Evolutionary conservation across 2,888 invertebrate genomes (phyloP), one percentile per base, ranked within the genome.

Genomic region (Caenorhabditis uteleia): DNA sequence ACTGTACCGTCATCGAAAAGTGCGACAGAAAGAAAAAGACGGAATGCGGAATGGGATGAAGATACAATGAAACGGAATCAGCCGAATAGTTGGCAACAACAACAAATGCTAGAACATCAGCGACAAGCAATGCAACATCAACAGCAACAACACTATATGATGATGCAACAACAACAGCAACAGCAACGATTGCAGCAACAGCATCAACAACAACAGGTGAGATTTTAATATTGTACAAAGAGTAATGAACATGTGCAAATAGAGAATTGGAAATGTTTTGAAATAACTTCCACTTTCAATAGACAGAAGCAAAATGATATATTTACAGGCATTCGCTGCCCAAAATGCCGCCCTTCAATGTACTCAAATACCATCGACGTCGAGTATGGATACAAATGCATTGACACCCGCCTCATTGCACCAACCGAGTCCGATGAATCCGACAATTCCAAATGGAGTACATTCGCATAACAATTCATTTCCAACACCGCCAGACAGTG

Each of bases 351-450:
- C n/a, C 23, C 21, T 36, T 8, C 39, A 18, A 1, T 34, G 36
- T 16, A 20, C 36, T 23, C 48, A 48, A 18, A 48, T 48, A 42
- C 48, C 56, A 33, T 56, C 56, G 1, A 55, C 55, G n/a, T 55
- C 55, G 1, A 31, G 29, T 8, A 29, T 12, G 12, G 12, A 29
- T 29, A 12, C 29, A 29, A 29, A 29, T 29, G 29, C 29, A n/a
- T n/a, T 44, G 18, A 56, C 56, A 7, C 56, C 56, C 8, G 56
- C 48, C 5, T 56, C 56, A 25, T 43, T 56, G 25, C 48, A 56
- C 26, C 56, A 49, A 8, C 45, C 46, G 18, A 58, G 58, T 51
- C 58, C 58, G 8, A 36, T 25, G 1, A 43, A 47, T 16, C 33
- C 27, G 16, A 29, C 39, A 14, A 46, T 33, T 40, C 31, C 45